Conservation (phyloP, 2,113 vertebrate species). For the Laterallus jamaicensis region DNA sequence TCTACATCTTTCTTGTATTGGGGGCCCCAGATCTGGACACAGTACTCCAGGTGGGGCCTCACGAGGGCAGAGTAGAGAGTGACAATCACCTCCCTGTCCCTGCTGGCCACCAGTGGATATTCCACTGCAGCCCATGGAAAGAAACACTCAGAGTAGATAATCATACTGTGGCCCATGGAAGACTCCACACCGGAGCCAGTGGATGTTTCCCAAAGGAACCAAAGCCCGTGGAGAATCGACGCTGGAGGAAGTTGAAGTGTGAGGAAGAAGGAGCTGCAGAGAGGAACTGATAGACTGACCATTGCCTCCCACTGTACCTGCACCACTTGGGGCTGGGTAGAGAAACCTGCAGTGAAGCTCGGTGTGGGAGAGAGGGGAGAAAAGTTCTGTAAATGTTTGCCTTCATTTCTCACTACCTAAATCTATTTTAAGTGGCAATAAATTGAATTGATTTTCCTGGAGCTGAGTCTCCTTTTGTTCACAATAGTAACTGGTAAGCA, state of each 20-base stretch:
- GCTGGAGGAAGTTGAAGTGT: background rate
- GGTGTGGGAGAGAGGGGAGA: background rate
- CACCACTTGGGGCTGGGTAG: rapidly evolving
- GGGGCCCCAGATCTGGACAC: too few relatives aligned
- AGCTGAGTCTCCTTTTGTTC: background rate
- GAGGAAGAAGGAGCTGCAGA: background rate
- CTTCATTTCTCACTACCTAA: background rate
- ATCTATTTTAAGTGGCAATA: background rate
- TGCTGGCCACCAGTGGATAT: background rate
- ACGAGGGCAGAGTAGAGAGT: too few relatives aligned
- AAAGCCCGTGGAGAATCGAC: background rate
- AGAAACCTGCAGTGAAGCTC: background rate
- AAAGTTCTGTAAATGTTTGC: background rate
- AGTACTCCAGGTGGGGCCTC: too few relatives aligned
- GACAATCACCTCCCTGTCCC: too few relatives aligned
- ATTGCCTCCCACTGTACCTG: rapidly evolving
- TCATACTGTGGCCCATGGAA: background rate
- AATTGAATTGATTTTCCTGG: background rate
- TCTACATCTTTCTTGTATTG: too few relatives aligned
- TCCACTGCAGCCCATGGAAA: background rate
- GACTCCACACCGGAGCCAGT: too few relatives aligned
- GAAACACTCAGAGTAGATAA: background rate
- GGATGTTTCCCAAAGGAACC: background rate
- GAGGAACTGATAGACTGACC: background rate
- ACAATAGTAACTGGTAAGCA: background rate